Evolutionary conservation across 2,888 invertebrate genomes (phyloP).

Genomic region (Ecdyonurus torrentis): DNA sequence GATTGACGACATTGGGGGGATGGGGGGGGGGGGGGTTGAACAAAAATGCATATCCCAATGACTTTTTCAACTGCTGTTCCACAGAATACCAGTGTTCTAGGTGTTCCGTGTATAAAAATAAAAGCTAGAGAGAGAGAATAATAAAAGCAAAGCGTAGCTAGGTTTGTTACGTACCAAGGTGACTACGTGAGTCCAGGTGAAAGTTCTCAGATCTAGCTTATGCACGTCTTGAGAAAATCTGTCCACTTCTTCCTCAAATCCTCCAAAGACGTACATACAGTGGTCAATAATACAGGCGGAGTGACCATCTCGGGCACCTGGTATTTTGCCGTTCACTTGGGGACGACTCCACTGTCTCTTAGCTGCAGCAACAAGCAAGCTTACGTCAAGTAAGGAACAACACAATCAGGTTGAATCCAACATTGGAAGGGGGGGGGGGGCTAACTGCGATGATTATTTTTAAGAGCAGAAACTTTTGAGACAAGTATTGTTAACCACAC

Average conservation of each 20-base stretch:
- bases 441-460: no score
- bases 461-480: no score
- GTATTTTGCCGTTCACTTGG: conserved; percentile 45
- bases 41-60: no score
- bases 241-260: conserved; percentile 71
- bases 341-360: conserved; percentile 50
- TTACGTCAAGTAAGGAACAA: neutral
- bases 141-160: no score
- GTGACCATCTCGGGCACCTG: conserved; percentile 80
- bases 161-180: conserved; percentile 27
- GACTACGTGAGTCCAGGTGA: conserved; percentile 50
- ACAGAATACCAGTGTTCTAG: no score
- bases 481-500: no score
- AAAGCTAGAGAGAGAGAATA: no score
- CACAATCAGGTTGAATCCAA: neutral
- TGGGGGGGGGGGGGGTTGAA: no score
- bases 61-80: no score
- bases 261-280: conserved; percentile 80
- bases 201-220: conserved; percentile 50
- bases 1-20: no score
- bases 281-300: conserved; percentile 65
- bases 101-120: no score
- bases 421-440: neutral
- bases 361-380: conserved; percentile 21
- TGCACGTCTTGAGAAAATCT: conserved; percentile 66